A percentile compares a stretch with the other conserved stretches of the same genome.
Evolutionary conservation across 2,113 vertebrate genomes (phyloP).

Genomic region (Corapipo altera): DNA sequence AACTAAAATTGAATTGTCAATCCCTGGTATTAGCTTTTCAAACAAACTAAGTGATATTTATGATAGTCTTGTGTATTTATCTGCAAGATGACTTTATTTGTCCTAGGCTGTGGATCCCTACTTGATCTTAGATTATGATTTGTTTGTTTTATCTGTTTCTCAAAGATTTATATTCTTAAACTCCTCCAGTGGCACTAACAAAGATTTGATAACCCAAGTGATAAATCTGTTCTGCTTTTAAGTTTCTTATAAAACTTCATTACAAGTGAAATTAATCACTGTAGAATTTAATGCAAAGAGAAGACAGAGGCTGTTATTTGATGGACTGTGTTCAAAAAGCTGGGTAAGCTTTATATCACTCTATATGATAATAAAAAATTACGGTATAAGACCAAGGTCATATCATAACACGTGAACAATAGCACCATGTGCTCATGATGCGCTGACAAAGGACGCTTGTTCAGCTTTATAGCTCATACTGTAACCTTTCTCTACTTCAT

Average conservation of each 20-base stretch:
- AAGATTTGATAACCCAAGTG: conserved; percentile 54
- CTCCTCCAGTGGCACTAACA: conserved; percentile 31
- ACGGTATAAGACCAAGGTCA: conserved; percentile 69
- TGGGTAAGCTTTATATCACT: conserved; percentile 68
- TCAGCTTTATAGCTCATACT: conserved; percentile 37
- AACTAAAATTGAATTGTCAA: not conserved
- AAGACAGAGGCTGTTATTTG: conserved; percentile 54
- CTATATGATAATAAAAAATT: conserved; percentile 80
- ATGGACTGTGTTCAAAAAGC: conserved; percentile 63
- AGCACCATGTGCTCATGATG: conserved; percentile 29
- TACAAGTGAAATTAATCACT: conserved; percentile 81
- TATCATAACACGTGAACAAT: conserved; percentile 57
- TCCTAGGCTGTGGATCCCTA: not conserved
- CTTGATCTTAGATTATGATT: conserved; percentile 49
- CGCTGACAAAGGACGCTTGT: conserved; percentile 27
- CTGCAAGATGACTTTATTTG: conserved; percentile 51
- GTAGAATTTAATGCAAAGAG: conserved; percentile 76
- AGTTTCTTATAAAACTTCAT: conserved; percentile 71
- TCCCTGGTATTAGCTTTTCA: conserved; percentile 9
- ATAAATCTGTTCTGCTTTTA: conserved; percentile 61
- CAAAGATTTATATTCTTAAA: conserved; percentile 62
- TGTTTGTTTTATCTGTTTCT: conserved; percentile 55
- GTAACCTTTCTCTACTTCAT: not conserved
- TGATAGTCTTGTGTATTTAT: conserved; percentile 21
- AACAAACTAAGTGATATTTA: conserved; percentile 58